Percentiles rank a stretch among this genome's conserved stretches.
phyloP scores from a whole-genome alignment of 2,797 vertebrate species.

The Tragopan temminckii region DNA sequence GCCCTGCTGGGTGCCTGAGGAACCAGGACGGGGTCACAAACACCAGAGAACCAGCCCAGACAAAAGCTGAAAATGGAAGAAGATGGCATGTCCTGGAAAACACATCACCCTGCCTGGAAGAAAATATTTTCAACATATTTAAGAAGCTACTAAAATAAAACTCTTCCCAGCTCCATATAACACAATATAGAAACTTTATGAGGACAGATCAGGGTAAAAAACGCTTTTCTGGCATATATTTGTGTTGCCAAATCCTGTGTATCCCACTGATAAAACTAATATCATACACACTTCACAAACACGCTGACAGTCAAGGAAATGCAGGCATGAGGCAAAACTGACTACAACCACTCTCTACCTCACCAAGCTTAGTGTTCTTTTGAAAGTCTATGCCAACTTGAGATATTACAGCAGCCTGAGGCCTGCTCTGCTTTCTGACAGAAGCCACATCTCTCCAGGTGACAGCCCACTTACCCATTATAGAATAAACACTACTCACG shows the following conservation, averaged over 20 bases:
- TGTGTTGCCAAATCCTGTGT: not conserved
- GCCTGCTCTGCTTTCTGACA: not conserved
- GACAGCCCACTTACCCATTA: not conserved
- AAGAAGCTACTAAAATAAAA: not conserved
- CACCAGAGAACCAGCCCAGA: not conserved
- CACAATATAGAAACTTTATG: accelerated
- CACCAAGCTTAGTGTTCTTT: not conserved
- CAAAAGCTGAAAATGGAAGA: not conserved
- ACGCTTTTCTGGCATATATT: not conserved
- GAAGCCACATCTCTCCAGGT: not conserved
- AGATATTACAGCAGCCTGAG: not conserved
- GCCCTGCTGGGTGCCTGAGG: not conserved
- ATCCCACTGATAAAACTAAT: not conserved
- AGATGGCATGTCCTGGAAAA: accelerated
- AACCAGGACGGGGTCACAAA: not conserved
- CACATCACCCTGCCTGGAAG: not conserved
- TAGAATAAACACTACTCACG: not conserved
- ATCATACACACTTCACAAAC: not conserved
- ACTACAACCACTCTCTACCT: not conserved
- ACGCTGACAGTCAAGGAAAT: not conserved
- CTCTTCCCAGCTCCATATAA: not conserved
- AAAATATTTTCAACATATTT: accelerated
- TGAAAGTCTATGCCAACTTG: not conserved
- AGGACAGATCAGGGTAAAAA: not conserved
- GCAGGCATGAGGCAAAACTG: not conserved